Evolutionary conservation across 2,888 invertebrate genomes (phyloP), one percentile per base, ranked within the genome.

Genomic region (Nebria salina): DNA sequence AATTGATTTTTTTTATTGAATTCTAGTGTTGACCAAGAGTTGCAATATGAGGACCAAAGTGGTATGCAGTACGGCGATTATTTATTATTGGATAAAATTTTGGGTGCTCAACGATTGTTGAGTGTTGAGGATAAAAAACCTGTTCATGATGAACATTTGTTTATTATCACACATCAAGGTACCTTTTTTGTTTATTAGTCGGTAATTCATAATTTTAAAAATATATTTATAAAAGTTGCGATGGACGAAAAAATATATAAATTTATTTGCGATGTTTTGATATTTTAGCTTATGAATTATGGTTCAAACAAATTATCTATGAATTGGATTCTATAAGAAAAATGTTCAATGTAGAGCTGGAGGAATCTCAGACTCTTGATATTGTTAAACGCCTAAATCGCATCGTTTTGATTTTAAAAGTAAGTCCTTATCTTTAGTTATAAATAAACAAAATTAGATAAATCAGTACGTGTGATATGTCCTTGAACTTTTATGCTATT

Each of bases 291-390:
- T 99, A 99, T 90, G 99, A 99, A 89, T 91, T 99, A 4, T 99
- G 99, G 99, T 99, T 99, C 91, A 99, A 99, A 89, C 99, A 99
- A 90, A 98, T 99, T 75, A 95, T 99, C 83, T 98, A 94, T 89
- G 99, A 99, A 86, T 91, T 99, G 86, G 98, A 99, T 88, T 98
- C 98, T 0, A 95, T 99, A 42, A 90, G 98, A 68, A 90, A 92
- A 2, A 91, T 98, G 78, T 94, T 99, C 86, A 93, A 93, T 83
- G 43, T 91, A 92, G 86, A 93, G 13, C 90, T 98, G 82, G 97
- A 98, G 86, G 99, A 99, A 89, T 93, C 95, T 11, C 95, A 96
- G 89, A 98, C 97, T 66, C 91, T 99, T 90, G 96, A 97, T 88
- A 97, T 99, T 83, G 90, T 98, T 76, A 97, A 97, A 87, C 91